Percentiles rank a stretch among this genome's conserved stretches.
phyloP scores from a whole-genome alignment of 2,797 vertebrate genomes.

The Dryobates pubescens region DNA sequence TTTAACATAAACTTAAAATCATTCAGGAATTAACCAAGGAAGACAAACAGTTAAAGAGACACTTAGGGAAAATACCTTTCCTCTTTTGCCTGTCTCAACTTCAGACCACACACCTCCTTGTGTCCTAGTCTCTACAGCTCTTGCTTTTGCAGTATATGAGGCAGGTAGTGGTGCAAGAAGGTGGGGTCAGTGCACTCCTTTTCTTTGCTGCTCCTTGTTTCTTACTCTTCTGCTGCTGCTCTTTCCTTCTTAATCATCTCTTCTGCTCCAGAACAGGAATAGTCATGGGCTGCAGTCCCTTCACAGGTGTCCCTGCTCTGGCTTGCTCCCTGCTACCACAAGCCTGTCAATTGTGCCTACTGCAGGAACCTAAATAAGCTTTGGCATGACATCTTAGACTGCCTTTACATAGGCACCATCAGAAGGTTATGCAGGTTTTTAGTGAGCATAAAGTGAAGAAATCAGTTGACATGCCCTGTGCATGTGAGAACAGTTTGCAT shows the following conservation, averaged over 20 bases:
- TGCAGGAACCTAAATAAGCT: not conserved
- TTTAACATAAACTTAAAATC: not conserved
- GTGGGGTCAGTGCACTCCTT: not conserved
- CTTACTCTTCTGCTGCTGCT: not conserved
- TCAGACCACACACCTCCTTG: not conserved
- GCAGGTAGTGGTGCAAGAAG: rapidly evolving
- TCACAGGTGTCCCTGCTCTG: not conserved
- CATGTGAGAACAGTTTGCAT: not conserved
- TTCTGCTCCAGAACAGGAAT: not conserved
- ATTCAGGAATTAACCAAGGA: not conserved
- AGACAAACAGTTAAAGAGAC: not conserved
- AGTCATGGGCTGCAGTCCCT: not conserved
- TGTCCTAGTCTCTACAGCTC: not conserved
- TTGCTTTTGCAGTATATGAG: not conserved
- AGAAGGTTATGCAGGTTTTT: not conserved
- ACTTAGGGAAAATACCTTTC: not conserved
- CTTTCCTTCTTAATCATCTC: not conserved
- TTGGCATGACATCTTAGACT: not conserved
- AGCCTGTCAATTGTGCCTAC: not conserved
- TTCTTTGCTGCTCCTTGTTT: not conserved
- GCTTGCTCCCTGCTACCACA: not conserved
- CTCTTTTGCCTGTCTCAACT: rapidly evolving
- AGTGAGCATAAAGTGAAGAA: not conserved
- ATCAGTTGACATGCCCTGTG: not conserved
- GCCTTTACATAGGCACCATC: not conserved